Evolutionary conservation across 2,797 vertebrate species (phyloP), one percentile per base, ranked within the genome.

Genomic region (Pseudochromis fuscus): DNA sequence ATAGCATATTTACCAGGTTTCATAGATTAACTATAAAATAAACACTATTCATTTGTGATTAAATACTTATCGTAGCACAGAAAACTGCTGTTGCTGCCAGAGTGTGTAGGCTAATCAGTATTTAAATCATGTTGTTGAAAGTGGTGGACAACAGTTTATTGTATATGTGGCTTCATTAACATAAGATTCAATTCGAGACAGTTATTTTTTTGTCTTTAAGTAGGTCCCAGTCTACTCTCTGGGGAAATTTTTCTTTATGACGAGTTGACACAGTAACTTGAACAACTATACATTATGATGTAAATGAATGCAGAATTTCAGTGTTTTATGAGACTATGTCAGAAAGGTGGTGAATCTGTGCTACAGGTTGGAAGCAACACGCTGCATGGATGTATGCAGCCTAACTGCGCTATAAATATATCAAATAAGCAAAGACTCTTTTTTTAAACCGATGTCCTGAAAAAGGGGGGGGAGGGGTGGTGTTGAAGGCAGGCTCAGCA

Each of bases 401-500:
- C n/a, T n/a, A 53, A 38, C 46, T 37, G 7, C 67, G 46, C 53
- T 42, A 63, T 60, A 62, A 58, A 58, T 64, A 56, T 30, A 66
- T 70, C 21, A 56, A 57, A 70, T 50, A 62, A 61, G 38, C 59
- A 42, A n/a, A 64, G 4, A 70, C n/a, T 60, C 4, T 8, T 52
- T 55, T 72, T 37, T 74, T 33, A 5, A 58, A 72, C 31, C 40
- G 74, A 75, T 38, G 75, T 66, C 11, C 38, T 55, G 67, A 72
- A 57, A 81, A n/a, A n/a, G n/a, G n/a, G n/a, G n/a, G 59, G 63
- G 21, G 24, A 9, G 60, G 65, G 77, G 57, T 72, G 48, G 45
- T n/a, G 40, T 49, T 21, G 33, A 52, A 76, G 45, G 50, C 62
- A 81, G 59, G 44, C 55, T 80, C 60, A 73, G 66, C 50, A 46